Conservation (phyloP, 2,888 invertebrate genomes). For the Meta bourneti region DNA sequence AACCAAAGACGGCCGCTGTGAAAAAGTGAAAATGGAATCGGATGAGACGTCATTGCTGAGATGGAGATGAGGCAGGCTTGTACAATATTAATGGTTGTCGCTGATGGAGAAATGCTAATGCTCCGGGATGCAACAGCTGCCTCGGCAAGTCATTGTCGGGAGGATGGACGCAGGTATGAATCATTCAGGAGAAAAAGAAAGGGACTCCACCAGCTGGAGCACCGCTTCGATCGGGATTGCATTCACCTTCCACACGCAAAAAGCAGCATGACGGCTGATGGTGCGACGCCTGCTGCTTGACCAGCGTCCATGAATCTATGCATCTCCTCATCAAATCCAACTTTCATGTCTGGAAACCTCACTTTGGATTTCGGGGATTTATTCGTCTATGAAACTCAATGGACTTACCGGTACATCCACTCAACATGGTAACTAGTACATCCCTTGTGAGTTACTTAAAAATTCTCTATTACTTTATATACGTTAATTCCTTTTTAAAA, state of each 20-base stretch:
- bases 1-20: constrained; percentile 44
- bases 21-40: constrained; percentile 50
- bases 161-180: constrained; percentile 73
- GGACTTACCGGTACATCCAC: no score
- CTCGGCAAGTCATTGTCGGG: constrained; percentile 60
- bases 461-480: no score
- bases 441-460: no score
- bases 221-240: constrained; percentile 55
- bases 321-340: no score
- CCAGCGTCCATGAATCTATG: constrained; percentile 27
- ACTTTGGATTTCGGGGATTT: no score
- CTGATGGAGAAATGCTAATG: constrained; percentile 74
- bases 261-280: constrained; percentile 37
- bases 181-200: constrained; percentile 70
- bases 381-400: no score
- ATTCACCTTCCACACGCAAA: constrained; percentile 63
- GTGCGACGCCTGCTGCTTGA: constrained; percentile 39
- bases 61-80: constrained; percentile 69
- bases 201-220: constrained; percentile 60
- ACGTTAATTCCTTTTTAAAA: no score
- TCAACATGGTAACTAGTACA: no score
- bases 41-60: constrained; percentile 74
- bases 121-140: constrained; percentile 51
- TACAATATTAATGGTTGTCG: constrained; percentile 75
- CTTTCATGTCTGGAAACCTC: no score